phyloP scores from a whole-genome alignment of 2,797 vertebrate genomes.

The Mus minutoides region DNA sequence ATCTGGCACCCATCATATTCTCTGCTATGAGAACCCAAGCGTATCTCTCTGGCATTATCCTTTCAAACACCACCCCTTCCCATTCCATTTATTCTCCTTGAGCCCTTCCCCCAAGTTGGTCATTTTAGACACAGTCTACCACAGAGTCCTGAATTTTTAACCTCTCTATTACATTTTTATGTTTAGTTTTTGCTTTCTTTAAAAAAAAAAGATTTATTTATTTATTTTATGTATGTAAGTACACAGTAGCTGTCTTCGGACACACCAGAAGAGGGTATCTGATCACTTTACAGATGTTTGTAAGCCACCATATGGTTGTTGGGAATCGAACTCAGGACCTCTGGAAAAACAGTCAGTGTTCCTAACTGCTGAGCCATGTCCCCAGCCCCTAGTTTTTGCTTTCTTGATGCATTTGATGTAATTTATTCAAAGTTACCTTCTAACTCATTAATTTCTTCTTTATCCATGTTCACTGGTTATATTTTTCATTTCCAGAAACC shows the following conservation, averaged over 20 bases:
- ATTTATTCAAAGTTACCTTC: conserved; percentile 48
- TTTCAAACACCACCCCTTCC: neutral
- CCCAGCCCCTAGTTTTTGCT: neutral
- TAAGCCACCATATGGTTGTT: too few species aligned
- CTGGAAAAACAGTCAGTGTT: too few species aligned
- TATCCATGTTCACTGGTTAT: neutral
- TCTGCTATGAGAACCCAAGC: neutral
- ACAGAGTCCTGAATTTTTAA: neutral
- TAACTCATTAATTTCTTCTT: conserved; percentile 46
- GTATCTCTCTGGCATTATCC: neutral
- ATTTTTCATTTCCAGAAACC: conserved; percentile 6
- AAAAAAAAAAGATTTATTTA: too few species aligned
- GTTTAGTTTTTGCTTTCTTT: neutral
- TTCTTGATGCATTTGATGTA: neutral
- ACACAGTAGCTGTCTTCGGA: too few species aligned
- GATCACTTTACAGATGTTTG: too few species aligned
- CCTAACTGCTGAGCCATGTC: too few species aligned
- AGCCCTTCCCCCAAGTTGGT: neutral
- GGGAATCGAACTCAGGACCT: too few species aligned
- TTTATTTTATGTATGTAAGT: too few species aligned
- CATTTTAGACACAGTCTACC: neutral
- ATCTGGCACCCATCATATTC: neutral
- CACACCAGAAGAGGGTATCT: too few species aligned
- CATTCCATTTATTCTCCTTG: neutral
- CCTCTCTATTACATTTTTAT: neutral